phyloP scores from a whole-genome alignment of 2,888 invertebrate genomes.

The Hipparchia semele region DNA sequence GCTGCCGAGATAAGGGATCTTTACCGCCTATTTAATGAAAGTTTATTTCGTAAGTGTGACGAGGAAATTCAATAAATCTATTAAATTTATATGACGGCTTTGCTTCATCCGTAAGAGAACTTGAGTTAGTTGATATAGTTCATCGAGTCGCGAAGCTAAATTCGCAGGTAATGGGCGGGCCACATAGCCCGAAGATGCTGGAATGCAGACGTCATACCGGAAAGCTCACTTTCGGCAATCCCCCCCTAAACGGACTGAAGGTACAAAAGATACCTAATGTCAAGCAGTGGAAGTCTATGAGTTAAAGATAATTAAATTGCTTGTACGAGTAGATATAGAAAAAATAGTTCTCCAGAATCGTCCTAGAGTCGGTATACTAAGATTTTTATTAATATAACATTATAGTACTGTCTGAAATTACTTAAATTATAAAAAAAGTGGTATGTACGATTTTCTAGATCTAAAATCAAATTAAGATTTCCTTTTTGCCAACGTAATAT shows the following conservation, averaged over 20 bases:
- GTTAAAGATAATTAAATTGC: too few species aligned
- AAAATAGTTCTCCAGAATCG: neutral
- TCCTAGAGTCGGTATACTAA: neutral
- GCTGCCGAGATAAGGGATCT: conserved; percentile 75
- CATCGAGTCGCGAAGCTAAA: too few species aligned
- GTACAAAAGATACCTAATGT: too few species aligned
- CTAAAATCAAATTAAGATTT: conserved; percentile 2
- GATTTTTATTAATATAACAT: neutral
- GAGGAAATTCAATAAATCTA: conserved; percentile 57
- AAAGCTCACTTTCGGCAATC: too few species aligned
- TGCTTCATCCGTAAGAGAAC: too few species aligned
- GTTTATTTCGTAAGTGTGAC: conserved; percentile 73
- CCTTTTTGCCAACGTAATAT: conserved; percentile 10
- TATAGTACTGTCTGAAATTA: neutral
- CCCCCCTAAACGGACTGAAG: too few species aligned
- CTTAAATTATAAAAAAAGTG: neutral
- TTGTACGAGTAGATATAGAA: neutral
- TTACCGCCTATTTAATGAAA: conserved; percentile 69
- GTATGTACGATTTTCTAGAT: neutral
- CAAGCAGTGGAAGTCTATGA: too few species aligned
- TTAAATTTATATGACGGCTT: neutral
- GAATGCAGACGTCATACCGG: too few species aligned
- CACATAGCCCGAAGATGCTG: too few species aligned
- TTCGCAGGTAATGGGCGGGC: too few species aligned
- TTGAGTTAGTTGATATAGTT: too few species aligned